These are phyloP conservation scores for Corythaixoides concolor DNA, from an alignment of 2,113 vertebrate genomes.

Conservation along the genomic window DNA sequence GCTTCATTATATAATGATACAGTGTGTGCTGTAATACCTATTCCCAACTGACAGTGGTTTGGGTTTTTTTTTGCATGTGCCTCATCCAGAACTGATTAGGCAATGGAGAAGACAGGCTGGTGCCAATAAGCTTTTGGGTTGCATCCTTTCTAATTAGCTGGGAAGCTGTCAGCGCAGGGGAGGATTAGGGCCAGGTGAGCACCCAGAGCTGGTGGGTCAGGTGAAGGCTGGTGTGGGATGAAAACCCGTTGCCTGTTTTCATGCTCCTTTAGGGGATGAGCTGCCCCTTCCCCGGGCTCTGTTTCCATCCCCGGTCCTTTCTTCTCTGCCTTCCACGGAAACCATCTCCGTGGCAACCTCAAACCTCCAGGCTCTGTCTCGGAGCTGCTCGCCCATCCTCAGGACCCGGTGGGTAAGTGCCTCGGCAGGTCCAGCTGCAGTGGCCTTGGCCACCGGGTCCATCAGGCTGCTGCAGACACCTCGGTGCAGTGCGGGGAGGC, in stretches of 20 bases:
- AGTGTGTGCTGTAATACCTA: neutral
- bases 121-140: neutral
- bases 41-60: neutral
- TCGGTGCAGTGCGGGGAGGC: neutral
- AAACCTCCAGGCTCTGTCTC: neutral
- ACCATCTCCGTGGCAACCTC: conserved; percentile 59
- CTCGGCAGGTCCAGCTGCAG: neutral
- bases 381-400: neutral
- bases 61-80: neutral
- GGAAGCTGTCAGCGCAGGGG: rapidly evolving
- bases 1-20: conserved; percentile 5
- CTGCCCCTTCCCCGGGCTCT: neutral
- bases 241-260: rapidly evolving
- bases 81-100: neutral
- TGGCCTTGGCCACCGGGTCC: neutral
- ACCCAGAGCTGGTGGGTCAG: neutral
- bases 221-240: neutral
- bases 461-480: neutral
- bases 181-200: neutral
- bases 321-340: conserved; percentile 16
- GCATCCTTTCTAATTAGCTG: neutral
- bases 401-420: neutral
- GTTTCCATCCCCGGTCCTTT: neutral
- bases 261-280: neutral
- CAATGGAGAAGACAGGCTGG: neutral